A percentile compares a stretch with the other conserved stretches of the same genome.
Conservation (phyloP, 2,113 vertebrate species). For the Phoxinus phoxinus region DNA sequence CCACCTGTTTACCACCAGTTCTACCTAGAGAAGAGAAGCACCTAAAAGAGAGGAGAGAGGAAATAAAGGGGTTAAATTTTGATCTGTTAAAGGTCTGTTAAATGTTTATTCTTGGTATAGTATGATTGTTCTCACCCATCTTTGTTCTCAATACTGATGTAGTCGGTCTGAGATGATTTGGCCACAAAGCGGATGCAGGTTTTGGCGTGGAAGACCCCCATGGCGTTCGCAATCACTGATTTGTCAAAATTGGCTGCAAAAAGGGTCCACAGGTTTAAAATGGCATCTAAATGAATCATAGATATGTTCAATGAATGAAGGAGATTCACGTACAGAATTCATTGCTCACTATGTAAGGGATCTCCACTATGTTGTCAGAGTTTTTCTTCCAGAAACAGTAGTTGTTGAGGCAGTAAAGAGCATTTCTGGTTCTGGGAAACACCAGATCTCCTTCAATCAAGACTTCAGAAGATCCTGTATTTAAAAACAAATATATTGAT, state of each 20-base stretch:
- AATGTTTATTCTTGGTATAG: neutral
- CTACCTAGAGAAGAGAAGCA: constrained; percentile 63
- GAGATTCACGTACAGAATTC: constrained; percentile 52
- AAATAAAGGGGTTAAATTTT: neutral
- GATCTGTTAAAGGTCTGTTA: too few species aligned
- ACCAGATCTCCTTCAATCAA: constrained; percentile 55
- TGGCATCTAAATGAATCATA: neutral
- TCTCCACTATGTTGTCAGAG: constrained; percentile 49
- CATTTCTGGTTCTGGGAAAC: constrained; percentile 53
- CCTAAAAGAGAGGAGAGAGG: constrained; percentile 48
- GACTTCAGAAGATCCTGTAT: constrained; percentile 34
- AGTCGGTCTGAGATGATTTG: constrained; percentile 49
- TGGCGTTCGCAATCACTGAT: constrained; percentile 50
- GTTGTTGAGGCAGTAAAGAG: constrained; percentile 51
- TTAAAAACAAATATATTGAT: neutral
- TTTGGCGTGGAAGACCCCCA: constrained; percentile 40
- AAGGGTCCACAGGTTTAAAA: neutral
- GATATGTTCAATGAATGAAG: neutral
- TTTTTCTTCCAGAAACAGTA: constrained; percentile 59
- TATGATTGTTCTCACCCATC: constrained; percentile 50
- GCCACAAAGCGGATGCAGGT: constrained; percentile 60
- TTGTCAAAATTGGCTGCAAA: constrained; percentile 46
- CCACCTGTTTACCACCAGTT: constrained; percentile 55
- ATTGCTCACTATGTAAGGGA: constrained; percentile 46
- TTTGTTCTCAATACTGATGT: constrained; percentile 57